Conservation (phyloP, 2,888 invertebrate genomes). For the Chymomyza caudatula region DNA sequence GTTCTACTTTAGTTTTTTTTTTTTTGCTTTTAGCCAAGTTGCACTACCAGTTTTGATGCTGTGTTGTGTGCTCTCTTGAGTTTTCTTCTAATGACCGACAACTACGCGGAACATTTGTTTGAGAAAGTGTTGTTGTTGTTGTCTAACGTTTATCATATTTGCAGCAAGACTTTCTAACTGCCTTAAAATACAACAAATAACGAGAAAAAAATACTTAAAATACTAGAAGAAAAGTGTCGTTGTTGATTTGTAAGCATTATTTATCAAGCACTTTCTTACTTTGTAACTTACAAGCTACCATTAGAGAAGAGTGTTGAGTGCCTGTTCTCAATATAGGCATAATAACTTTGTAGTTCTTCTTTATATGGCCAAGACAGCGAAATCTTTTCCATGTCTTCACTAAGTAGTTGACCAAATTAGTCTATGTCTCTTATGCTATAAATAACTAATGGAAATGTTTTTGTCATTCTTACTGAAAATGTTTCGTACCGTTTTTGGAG, state of each 20-base stretch:
- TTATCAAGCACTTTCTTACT: slow-evolving; percentile 13
- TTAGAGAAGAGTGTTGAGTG: background rate
- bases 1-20: slow-evolving; percentile 1
- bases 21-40: background rate
- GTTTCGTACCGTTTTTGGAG: background rate
- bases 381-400: slow-evolving; percentile 5
- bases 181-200: slow-evolving; percentile 17
- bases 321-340: background rate
- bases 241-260: slow-evolving; percentile 36
- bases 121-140: slow-evolving; percentile 43
- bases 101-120: slow-evolving; percentile 17
- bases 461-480: background rate
- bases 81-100: slow-evolving; percentile 54
- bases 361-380: slow-evolving; percentile 20
- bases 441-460: background rate
- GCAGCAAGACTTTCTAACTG: slow-evolving; percentile 57
- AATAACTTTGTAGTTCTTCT: background rate
- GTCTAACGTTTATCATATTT: slow-evolving; percentile 51
- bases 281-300: background rate
- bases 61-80: background rate
- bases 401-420: background rate
- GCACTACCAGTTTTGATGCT: background rate
- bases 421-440: background rate
- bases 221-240: slow-evolving; percentile 46
- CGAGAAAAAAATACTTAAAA: background rate